Conservation (phyloP, 92 coral and sea anemone species). For the Paramuricea clavata region DNA sequence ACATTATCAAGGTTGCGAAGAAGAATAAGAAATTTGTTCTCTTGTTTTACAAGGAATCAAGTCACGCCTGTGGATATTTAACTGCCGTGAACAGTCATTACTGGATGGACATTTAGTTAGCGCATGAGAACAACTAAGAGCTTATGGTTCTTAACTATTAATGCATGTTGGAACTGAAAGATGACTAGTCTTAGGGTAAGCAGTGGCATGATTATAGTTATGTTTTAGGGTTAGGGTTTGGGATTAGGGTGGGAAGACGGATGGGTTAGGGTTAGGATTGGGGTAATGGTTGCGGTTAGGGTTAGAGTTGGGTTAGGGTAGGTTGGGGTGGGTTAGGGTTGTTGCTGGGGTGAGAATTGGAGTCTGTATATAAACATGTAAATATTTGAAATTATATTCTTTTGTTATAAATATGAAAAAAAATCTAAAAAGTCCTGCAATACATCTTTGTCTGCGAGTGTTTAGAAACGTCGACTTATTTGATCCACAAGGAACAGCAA, state of each 20-base stretch:
- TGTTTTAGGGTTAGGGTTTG: background rate
- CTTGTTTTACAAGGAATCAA: conserved; percentile 9
- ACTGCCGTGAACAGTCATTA: background rate
- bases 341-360: background rate
- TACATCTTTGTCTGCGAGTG: background rate
- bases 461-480: background rate
- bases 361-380: background rate
- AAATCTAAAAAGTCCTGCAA: background rate
- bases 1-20: conserved; percentile 13
- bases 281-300: background rate
- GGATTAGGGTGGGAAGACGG: background rate
- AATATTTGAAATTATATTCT: background rate
- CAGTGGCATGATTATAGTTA: background rate
- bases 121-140: background rate
- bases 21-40: background rate
- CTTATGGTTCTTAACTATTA: background rate
- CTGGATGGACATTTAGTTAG: background rate
- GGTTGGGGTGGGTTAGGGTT: background rate
- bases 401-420: background rate
- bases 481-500: background rate
- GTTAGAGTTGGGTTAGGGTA: background rate
- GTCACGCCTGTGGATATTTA: conserved; percentile 19
- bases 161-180: background rate
- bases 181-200: background rate
- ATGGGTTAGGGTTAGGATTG: background rate